Base-by-base conservation (phyloP, 2,888 invertebrate genomes). In the Drosophila macrospina region DNA sequence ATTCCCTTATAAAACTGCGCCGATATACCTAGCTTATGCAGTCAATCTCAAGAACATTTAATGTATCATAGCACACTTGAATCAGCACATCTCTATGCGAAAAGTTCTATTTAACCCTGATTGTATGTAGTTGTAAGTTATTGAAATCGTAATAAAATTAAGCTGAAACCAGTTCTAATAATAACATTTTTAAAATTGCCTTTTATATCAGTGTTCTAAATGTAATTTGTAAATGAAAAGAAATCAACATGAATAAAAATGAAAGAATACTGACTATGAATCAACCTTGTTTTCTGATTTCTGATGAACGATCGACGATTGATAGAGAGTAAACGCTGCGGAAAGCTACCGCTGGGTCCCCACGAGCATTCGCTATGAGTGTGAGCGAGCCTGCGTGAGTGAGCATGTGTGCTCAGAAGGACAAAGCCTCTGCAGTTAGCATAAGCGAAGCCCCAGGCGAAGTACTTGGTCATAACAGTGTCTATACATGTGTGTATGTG, bases 111-210 rank as follows among this genome's bases (percentile, higher is more conserved):
- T 61, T 77, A 88, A 69, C 56, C 68, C 74, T 61, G 81, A 84
- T 77, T 78, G 69, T 80, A 57, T 73, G 54, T 88, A 83, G 85
- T 55, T 74, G 59, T 83, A 83, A 88, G 89, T 75, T 86, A 83
- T 84, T 77, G 71, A 80, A 78, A 80, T 68, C 87, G 64, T 86
- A 86, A 83, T 86, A 84, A 73, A 83, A 54, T 61, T 83, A 88
- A 86, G 81, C 86, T 81, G 72, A 71, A 83, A 83, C 59, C 88
- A 85, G 79, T 60, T 80, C 75, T 52, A 68, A 55, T 54, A 32
- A 51, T 52, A 54, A 76, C n/a, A 56, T 60, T 57, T 51, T 60
- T 50, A 51, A 69, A 69, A 69, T 32, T 48, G n/a, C 30, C 34
- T 44, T 42, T 54, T 55, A 47, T 60, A 48, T 37, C 60, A 60